Evolutionary conservation across 2,797 vertebrate genomes (phyloP), one percentile per base, ranked within the genome.

Genomic region (Enteromius anoplus): DNA sequence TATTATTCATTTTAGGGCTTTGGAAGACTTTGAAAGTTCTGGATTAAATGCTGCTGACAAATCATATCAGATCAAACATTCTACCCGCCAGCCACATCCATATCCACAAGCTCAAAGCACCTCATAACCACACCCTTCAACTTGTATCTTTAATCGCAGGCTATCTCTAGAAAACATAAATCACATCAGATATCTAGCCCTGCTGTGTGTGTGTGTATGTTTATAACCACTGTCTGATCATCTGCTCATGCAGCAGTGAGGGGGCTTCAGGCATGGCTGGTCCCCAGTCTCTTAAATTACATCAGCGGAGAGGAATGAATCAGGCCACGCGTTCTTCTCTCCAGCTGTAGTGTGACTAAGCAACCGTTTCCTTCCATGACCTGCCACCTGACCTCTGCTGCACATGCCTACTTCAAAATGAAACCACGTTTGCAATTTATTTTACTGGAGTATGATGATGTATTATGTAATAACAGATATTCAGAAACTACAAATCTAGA

Each of bases 271-370:
- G 66, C 65, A 34, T 66, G 37, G n/a, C 26, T 75, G 80, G 70
- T 75, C 51, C 71, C 23, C 82, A 21, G 81, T 76, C 83, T 83
- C 88, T 92, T 92, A 91, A 90, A 89, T 90, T 87, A 91, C 89
- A 90, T 89, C 88, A 90, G 87, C 84, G 51, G 86, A 77, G 90
- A 89, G 86, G 87, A 91, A 89, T 91, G 90, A 93, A 91, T 92
- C 91, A 91, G 89, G 84, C 88, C 80, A 88, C 86, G 88, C 88
- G 66, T 88, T 89, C 86, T 87, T 90, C 90, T 89, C 85, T 88
- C 82, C 81, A 88, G 85, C 85, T 89, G 81, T 90, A 89, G 88
- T 89, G 88, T 92, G 92, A 92, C 90, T 90, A 89, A 91, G 86
- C 82, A 83, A 86, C 72, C 81, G 88, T 87, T 90, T 87, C 83